A percentile compares a stretch with the other conserved stretches of the same genome.
Evolutionary conservation across 2,888 invertebrate genomes (phyloP).

Genomic region (Chelonus formosanus): DNA sequence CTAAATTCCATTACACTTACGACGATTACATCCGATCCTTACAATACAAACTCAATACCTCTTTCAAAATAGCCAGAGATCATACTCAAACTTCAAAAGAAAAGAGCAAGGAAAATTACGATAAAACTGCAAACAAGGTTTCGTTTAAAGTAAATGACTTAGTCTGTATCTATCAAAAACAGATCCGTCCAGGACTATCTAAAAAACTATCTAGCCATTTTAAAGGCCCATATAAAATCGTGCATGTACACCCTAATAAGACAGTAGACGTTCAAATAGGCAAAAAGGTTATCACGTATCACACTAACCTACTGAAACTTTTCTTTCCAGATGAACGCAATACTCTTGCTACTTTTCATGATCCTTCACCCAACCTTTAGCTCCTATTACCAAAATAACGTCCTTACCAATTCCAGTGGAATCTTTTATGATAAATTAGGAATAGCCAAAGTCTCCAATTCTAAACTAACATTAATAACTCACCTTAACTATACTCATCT

Average conservation of each 20-base stretch:
- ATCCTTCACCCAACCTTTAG: constrained; percentile 1
- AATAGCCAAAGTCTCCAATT: constrained; percentile 26
- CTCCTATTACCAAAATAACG: neutral
- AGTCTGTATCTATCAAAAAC: constrained; percentile 30
- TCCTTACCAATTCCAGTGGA: constrained; percentile 24
- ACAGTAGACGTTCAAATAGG: constrained; percentile 33
- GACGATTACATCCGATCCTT: constrained; percentile 44
- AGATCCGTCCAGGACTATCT: neutral
- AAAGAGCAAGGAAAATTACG: constrained; percentile 44
- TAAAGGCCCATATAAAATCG: constrained; percentile 38
- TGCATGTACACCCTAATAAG: constrained; percentile 31
- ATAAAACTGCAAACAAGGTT: constrained; percentile 29
- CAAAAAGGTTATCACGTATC: constrained; percentile 30
- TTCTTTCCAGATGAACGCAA: constrained; percentile 28
- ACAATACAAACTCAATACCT: constrained; percentile 40
- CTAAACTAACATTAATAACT: constrained; percentile 14
- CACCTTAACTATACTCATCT: too few species aligned
- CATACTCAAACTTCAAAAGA: constrained; percentile 42
- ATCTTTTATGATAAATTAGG: constrained; percentile 35
- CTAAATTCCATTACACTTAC: too few species aligned
- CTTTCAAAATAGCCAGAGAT: constrained; percentile 42
- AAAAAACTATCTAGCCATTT: constrained; percentile 21
- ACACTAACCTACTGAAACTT: constrained; percentile 33
- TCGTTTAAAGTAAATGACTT: constrained; percentile 38
- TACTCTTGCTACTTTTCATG: constrained; percentile 11